Base-by-base conservation (phyloP, 2,888 invertebrate species). In the Pedicia rivosa region DNA sequence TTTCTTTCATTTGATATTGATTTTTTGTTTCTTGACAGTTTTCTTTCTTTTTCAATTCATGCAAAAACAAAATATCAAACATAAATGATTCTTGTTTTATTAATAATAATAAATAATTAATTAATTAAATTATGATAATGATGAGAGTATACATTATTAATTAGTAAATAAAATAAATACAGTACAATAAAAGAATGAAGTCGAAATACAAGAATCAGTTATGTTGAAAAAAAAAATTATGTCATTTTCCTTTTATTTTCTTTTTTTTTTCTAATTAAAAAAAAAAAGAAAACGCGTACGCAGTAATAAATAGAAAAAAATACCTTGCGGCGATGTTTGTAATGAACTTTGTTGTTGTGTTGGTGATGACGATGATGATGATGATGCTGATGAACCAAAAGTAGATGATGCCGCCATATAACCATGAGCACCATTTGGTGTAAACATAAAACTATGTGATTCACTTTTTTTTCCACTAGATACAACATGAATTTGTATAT, bases 401-500 rank as follows among this genome's bases (percentile, higher is more conserved):
- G 58, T 55, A 47, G 56, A 57, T 39, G 57, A 55, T 41, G 58
- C 55, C 39, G 58, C 51, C 33, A 59, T 45, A 15, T 52, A 48
- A 26, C 51, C 54, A 44, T 56, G 56, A 32, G 48, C 51, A 39
- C 55, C 58, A 48, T 59, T 59, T 37, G 81, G 80, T 42, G 80
- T 80, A 66, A 83, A 90, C 52, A 74, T 70, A 67, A 90, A 87
- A 44, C 70, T 66, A 63, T 87, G 87, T 36, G 83, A 73, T 63
- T 88, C 88, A 50, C 84, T 84, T 42, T 77, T 77, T 64, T 83
- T 82, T 49, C 84, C 86, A 51, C 83, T 86, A 30, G 87, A 86
- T 14, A 80, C 70, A 40, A 87, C 80, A 58, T 73, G 75, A 57
- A 88, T 64, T 59, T 78, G 76, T 42, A 86, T 80, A 49, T 67